Conservation (phyloP, 2,797 vertebrate species). For the Scarus forsteni region DNA sequence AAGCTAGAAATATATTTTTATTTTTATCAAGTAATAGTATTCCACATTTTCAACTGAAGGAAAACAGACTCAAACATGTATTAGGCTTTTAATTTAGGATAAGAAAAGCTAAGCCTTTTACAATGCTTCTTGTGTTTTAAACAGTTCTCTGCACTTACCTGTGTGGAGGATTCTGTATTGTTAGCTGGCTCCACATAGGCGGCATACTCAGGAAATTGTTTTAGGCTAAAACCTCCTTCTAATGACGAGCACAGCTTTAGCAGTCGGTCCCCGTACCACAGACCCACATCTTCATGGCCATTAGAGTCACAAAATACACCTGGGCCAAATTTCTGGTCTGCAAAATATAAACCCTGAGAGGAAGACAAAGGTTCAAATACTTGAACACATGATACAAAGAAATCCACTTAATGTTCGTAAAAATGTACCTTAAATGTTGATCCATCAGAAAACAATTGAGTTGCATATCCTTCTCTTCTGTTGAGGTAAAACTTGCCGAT, state of each 20-base stretch:
- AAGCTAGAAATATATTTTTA: too few relatives aligned
- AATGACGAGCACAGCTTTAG: constrained; percentile 81
- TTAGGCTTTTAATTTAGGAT: neutral
- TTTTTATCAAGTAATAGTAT: too few relatives aligned
- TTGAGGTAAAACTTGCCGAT: constrained; percentile 90
- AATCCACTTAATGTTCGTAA: neutral
- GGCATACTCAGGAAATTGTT: constrained; percentile 76
- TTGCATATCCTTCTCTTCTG: constrained; percentile 88
- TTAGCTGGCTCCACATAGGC: constrained; percentile 35
- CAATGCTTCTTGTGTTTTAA: neutral
- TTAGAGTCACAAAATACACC: constrained; percentile 86
- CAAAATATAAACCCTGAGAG: constrained; percentile 88
- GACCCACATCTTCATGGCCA: constrained; percentile 86
- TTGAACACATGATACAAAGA: neutral
- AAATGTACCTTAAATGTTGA: constrained; percentile 85
- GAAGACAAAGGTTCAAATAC: neutral
- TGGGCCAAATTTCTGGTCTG: constrained; percentile 87
- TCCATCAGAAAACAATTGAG: constrained; percentile 79
- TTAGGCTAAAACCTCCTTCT: constrained; percentile 79
- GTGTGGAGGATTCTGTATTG: constrained; percentile 8
- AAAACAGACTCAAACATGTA: too few relatives aligned
- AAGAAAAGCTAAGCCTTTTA: neutral
- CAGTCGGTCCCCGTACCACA: constrained; percentile 86
- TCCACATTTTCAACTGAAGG: too few relatives aligned
- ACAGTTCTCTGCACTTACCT: constrained; percentile 27